A percentile compares a stretch with the other conserved stretches of the same genome.
These are phyloP conservation scores for Periophthalmodon schlosseri DNA, from an alignment of 2,113 vertebrate genomes.

Conservation along the genomic window DNA sequence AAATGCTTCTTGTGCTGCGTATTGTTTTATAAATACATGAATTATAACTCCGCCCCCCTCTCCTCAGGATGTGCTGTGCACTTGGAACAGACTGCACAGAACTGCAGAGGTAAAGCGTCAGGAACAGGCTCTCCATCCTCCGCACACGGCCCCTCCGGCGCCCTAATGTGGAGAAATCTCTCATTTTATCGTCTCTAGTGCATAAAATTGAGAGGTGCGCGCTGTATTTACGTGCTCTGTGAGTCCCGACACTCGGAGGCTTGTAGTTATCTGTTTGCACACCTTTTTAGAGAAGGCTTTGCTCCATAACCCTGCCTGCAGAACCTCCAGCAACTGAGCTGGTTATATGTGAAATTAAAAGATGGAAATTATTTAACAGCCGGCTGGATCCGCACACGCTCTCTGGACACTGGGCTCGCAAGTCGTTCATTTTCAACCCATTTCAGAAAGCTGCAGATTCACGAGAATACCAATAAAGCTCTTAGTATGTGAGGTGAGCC, in stretches of 20 bases:
- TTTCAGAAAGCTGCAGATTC: slow-evolving; percentile 30
- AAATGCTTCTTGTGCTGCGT: too few relatives aligned
- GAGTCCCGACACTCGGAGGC: slow-evolving; percentile 52
- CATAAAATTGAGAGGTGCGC: slow-evolving; percentile 64
- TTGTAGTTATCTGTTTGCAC: slow-evolving; percentile 64
- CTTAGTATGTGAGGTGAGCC: slow-evolving; percentile 5
- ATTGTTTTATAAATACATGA: not conserved
- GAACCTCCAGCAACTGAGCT: slow-evolving; percentile 62
- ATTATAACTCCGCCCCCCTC: not conserved
- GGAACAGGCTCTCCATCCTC: slow-evolving; percentile 39
- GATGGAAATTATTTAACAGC: slow-evolving; percentile 58
- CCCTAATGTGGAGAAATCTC: slow-evolving; percentile 42
- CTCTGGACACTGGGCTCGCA: slow-evolving; percentile 36
- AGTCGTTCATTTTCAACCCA: slow-evolving; percentile 37
- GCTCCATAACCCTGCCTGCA: slow-evolving; percentile 36
- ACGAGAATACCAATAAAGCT: slow-evolving; percentile 6
- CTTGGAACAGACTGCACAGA: slow-evolving; percentile 14
- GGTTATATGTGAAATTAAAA: slow-evolving; percentile 73
- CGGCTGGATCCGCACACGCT: slow-evolving; percentile 48
- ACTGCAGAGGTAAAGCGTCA: slow-evolving; percentile 1
- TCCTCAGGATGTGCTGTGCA: not conserved
- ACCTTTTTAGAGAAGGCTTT: slow-evolving; percentile 54
- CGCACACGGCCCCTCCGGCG: slow-evolving; percentile 48
- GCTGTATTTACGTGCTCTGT: slow-evolving; percentile 51
- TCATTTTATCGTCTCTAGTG: slow-evolving; percentile 57